Conservation (phyloP, 2,113 vertebrate genomes). For the Synodontis membranacea region DNA sequence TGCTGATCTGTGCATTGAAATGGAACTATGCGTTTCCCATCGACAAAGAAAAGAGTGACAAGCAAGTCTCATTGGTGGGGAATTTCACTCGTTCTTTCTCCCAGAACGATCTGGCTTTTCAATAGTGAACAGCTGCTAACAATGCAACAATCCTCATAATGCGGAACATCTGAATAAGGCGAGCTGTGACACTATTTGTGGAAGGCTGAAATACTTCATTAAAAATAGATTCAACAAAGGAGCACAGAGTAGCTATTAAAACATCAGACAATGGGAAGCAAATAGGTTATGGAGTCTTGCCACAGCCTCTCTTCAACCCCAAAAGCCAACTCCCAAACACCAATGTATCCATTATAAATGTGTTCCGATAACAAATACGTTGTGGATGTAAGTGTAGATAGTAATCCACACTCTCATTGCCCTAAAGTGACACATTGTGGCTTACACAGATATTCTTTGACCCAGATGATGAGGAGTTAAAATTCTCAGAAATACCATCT, state of each 20-base stretch:
- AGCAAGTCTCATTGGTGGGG: background rate
- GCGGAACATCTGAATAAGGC: background rate
- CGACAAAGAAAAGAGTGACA: conserved; percentile 6
- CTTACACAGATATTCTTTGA: background rate
- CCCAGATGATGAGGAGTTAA: background rate
- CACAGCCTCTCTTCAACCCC: background rate
- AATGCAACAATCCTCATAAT: background rate
- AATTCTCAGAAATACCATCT: background rate
- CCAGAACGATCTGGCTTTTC: background rate
- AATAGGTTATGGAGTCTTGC: conserved; percentile 5
- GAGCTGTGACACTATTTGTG: background rate
- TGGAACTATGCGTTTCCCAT: background rate
- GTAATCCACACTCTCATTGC: background rate
- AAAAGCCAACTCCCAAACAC: background rate
- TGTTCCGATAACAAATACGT: background rate
- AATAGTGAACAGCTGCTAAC: conserved; percentile 16
- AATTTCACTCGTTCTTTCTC: background rate
- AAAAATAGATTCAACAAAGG: conserved; percentile 9
- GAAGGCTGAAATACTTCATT: background rate
- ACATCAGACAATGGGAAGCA: background rate
- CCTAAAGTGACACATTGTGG: background rate
- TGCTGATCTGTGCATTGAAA: conserved; percentile 31
- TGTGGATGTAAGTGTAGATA: background rate
- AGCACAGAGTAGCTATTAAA: background rate
- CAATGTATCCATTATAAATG: background rate